These are phyloP conservation scores for Sebastes itinus DNA, from an alignment of 2,797 vertebrate genomes.

Conservation along the genomic window DNA sequence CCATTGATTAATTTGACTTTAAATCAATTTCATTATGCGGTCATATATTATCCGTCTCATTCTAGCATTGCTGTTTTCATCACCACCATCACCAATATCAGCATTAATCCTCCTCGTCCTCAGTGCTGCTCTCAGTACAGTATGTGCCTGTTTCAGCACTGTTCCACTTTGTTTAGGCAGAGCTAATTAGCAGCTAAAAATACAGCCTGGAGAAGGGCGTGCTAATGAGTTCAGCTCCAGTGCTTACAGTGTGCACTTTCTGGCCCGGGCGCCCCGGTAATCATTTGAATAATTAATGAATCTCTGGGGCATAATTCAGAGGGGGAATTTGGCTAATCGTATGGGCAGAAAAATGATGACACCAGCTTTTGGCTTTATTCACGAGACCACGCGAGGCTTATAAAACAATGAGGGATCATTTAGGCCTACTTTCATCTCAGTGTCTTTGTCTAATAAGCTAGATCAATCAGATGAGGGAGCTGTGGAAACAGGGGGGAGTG, in stretches of 20 bases:
- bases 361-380: slow-evolving; percentile 30
- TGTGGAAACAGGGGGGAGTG: not conserved
- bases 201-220: slow-evolving; percentile 56
- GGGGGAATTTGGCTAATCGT: slow-evolving; percentile 34
- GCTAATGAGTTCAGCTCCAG: slow-evolving; percentile 69
- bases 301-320: slow-evolving; percentile 52
- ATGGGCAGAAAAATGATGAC: slow-evolving; percentile 44
- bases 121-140: not conserved
- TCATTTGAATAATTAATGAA: slow-evolving; percentile 74
- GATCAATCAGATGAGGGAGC: slow-evolving; percentile 25
- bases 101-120: not conserved
- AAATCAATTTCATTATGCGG: too few species aligned
- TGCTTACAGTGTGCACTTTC: slow-evolving; percentile 61
- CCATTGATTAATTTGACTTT: not conserved
- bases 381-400: slow-evolving; percentile 4
- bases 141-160: slow-evolving; percentile 20
- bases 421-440: slow-evolving; percentile 27
- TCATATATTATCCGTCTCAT: not conserved
- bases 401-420: slow-evolving; percentile 41
- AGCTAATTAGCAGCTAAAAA: slow-evolving; percentile 70
- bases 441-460: slow-evolving; percentile 39
- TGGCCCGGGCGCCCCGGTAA: slow-evolving; percentile 58
- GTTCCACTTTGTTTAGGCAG: slow-evolving; percentile 40
- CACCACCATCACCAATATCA: not conserved
- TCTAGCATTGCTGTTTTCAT: not conserved